Percentiles rank a stretch among this genome's conserved stretches.
Conservation (phyloP, 2,888 invertebrate species). For the Eustalomyia histrio region DNA sequence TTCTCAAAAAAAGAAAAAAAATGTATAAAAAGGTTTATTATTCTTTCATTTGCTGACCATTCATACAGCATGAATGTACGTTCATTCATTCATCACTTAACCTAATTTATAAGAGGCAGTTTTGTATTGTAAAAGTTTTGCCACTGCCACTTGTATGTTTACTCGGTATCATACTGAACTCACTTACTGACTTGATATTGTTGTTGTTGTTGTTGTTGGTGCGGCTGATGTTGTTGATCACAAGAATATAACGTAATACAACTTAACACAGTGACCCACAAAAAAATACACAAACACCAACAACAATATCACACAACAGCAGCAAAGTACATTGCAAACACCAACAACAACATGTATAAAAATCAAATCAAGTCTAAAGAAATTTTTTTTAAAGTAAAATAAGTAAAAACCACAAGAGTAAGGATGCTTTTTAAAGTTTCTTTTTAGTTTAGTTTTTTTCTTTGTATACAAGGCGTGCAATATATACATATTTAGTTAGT, state of each 20-base stretch:
- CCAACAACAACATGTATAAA: background rate
- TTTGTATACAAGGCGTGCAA: conserved; percentile 46
- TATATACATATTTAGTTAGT: conserved; percentile 48
- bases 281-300: conserved; percentile 44
- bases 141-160: conserved; percentile 61
- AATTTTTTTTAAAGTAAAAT: conserved; percentile 13
- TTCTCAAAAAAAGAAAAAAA: conserved; percentile 3
- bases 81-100: conserved; percentile 64
- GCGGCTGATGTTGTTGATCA: conserved; percentile 17
- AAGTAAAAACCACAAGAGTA: conserved; percentile 11
- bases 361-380: conserved; percentile 27
- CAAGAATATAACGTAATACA: conserved; percentile 56
- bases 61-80: conserved; percentile 4
- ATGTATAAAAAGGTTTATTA: conserved; percentile 12
- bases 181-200: conserved; percentile 34
- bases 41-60: conserved; percentile 43
- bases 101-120: conserved; percentile 65
- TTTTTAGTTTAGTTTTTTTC: background rate
- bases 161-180: conserved; percentile 33
- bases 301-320: conserved; percentile 5
- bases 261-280: conserved; percentile 66
- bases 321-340: conserved; percentile 34
- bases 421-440: conserved; percentile 30
- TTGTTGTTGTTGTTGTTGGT: conserved; percentile 5
- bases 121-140: conserved; percentile 50